Conservation (phyloP, 2,113 vertebrate genomes). For the Podarcis cretensis region DNA sequence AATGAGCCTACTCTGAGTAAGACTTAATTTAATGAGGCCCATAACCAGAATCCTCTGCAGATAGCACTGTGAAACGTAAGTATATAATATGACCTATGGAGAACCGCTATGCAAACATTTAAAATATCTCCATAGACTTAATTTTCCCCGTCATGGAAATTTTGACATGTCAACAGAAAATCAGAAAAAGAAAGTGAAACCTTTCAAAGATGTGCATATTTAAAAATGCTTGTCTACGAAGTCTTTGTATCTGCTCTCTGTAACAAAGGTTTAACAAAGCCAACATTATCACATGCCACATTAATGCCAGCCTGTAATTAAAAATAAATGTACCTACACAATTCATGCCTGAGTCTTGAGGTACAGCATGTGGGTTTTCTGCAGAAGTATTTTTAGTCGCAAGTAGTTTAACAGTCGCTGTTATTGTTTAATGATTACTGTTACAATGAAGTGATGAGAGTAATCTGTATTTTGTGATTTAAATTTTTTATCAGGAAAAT, state of each 20-base stretch:
- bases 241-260: conserved; percentile 10
- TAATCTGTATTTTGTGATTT: background rate
- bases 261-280: background rate
- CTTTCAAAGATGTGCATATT: background rate
- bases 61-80: background rate
- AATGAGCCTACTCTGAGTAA: no score
- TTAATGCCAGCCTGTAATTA: background rate
- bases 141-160: background rate
- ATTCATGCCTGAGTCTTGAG: conserved; percentile 22
- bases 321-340: conserved; percentile 24
- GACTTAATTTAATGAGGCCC: no score
- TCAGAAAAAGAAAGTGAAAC: background rate
- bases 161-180: background rate
- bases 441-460: background rate
- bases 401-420: background rate
- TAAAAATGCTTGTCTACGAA: accelerated
- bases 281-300: background rate
- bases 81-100: background rate
- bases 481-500: background rate
- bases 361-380: background rate
- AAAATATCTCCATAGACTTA: background rate
- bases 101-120: background rate
- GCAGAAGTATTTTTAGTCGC: background rate
- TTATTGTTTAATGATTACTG: background rate
- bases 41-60: background rate